Evolutionary conservation across 2,113 vertebrate species (phyloP), one percentile per base, ranked within the genome.

Genomic region (Indicator maculatus): DNA sequence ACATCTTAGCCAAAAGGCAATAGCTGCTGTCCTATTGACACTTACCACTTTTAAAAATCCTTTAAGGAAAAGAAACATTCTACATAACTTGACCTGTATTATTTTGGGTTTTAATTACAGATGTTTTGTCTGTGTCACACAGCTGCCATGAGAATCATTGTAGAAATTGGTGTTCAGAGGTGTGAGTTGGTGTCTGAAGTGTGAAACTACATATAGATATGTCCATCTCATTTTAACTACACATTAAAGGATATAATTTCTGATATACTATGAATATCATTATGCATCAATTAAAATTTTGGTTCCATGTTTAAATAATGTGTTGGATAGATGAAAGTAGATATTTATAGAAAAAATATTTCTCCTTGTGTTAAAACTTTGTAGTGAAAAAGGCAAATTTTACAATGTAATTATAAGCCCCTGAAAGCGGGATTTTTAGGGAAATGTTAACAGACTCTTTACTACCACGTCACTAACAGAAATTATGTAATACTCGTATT

Each of bases 401-500:
- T 82, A 74, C 59, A 27, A 21, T 82, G 30, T 33, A 58, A 52
- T 80, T 90, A 76, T 70, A 86, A 91, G 72, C 11, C 18, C 65
- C 44, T 75, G 69, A 71, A 83, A 79, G 44, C 14, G 69, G 26
- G 1, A 5, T 86, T 93, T 90, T 24, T 53, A 82, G 30, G n/a
- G 58, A 86, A 91, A 65, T 61, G 47, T 60, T 89, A 66, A 58
- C 64, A 94, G 39, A 18, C 11, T 74, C 18, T 64, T 91, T 83
- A 44, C 41, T 85, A 53, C 55, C 44, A 27, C 58, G 31, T 53
- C 52, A 74, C 38, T 76, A 91, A 45, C 7, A 93, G 45, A 83
- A 95, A 88, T 33, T 64, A 70, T 63, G 59, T 86, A 73, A 93
- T 89, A 26, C 12, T 85, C 73, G 4, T 17, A 83, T 95, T 93